phyloP scores from a whole-genome alignment of 2,888 invertebrate species.

The Cephalotes varians region DNA sequence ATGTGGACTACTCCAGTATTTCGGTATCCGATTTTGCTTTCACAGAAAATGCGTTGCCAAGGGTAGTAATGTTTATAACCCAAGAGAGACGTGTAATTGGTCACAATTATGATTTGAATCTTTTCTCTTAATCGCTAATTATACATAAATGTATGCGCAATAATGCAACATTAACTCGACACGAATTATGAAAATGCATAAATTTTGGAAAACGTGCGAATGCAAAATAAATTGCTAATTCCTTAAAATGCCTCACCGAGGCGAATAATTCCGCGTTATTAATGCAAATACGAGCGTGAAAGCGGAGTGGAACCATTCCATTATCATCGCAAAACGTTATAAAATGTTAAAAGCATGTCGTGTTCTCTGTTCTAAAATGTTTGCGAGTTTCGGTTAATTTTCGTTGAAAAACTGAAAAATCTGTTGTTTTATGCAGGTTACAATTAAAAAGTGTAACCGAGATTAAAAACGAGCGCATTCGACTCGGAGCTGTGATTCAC shows the following conservation, averaged over 20 bases:
- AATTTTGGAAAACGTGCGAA: slow-evolving; percentile 38
- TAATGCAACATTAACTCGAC: slow-evolving; percentile 14
- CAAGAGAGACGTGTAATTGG: background rate
- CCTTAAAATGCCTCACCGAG: slow-evolving; percentile 44
- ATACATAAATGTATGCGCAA: background rate
- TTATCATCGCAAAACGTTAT: slow-evolving; percentile 44
- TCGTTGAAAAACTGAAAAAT: slow-evolving; percentile 22
- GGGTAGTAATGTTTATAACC: background rate
- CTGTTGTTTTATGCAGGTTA: slow-evolving; percentile 9
- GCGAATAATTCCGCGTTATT: slow-evolving; percentile 48
- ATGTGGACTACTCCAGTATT: no score
- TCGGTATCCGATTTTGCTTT: background rate
- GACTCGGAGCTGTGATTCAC: background rate
- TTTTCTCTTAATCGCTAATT: slow-evolving; percentile 1
- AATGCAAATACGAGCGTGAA: slow-evolving; percentile 43
- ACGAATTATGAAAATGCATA: slow-evolving; percentile 13
- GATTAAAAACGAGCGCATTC: slow-evolving; percentile 27
- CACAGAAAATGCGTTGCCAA: background rate
- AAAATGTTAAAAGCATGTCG: slow-evolving; percentile 40
- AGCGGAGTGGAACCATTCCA: slow-evolving; percentile 36
- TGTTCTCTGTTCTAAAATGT: slow-evolving; percentile 21
- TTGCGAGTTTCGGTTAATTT: slow-evolving; percentile 36
- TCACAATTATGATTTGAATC: background rate
- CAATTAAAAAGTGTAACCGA: slow-evolving; percentile 40
- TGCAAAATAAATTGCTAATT: slow-evolving; percentile 53